phyloP scores from a whole-genome alignment of 2,888 invertebrate species.

The Zhuqinia jingwanae region DNA sequence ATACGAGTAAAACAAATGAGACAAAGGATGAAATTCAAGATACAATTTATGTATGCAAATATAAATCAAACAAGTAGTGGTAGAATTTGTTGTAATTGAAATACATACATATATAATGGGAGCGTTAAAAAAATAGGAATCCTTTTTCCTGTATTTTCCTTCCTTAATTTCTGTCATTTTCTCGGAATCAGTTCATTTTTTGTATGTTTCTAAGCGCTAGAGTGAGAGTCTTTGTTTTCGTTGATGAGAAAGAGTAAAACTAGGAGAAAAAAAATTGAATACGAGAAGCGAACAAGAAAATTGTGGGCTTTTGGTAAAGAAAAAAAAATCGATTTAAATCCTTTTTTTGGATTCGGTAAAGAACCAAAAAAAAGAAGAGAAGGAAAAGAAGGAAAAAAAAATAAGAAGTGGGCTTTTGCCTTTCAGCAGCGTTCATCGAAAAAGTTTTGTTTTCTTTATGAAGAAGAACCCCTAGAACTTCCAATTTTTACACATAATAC shows the following conservation, averaged over 20 bases:
- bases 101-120: too few relatives aligned
- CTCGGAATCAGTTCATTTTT: not conserved
- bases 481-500: too few relatives aligned
- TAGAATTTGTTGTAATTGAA: too few relatives aligned
- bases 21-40: too few relatives aligned
- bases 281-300: conserved; percentile 23
- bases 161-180: not conserved
- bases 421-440: too few relatives aligned
- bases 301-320: conserved; percentile 18
- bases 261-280: too few relatives aligned
- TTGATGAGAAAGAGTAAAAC: conserved; percentile 56
- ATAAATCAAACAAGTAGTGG: too few relatives aligned
- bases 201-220: not conserved
- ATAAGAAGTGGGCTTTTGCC: too few relatives aligned
- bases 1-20: too few relatives aligned
- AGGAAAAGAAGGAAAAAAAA: conserved; percentile 4
- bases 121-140: not conserved
- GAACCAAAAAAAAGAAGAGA: not conserved
- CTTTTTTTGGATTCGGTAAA: not conserved
- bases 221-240: conserved; percentile 44
- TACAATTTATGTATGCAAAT: too few relatives aligned
- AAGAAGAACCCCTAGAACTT: not conserved
- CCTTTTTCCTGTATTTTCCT: not conserved
- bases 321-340: conserved; percentile 28
- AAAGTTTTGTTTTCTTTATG: conserved; percentile 1